phyloP scores from a whole-genome alignment of 2,888 invertebrate genomes.

The Pseudanteris insignis region DNA sequence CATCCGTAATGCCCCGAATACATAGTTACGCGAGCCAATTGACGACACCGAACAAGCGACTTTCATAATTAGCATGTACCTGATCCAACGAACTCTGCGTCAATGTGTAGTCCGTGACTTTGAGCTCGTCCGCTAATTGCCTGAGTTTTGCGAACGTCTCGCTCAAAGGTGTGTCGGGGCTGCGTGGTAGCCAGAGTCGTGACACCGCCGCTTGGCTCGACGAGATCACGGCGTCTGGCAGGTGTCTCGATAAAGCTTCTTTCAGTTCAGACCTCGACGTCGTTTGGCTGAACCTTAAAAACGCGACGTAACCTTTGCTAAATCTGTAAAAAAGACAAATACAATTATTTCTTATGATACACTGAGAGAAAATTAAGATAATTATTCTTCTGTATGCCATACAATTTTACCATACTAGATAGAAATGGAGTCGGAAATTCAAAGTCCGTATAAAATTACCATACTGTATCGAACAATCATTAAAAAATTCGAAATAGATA shows the following conservation, averaged over 20 bases:
- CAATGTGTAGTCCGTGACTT: conserved; percentile 70
- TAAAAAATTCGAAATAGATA: conserved; percentile 4
- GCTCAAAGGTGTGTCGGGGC: conserved; percentile 66
- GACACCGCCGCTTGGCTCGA: conserved; percentile 66
- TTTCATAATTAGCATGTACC: conserved; percentile 59
- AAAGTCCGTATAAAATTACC: no score
- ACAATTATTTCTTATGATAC: not conserved
- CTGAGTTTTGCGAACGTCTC: conserved; percentile 68
- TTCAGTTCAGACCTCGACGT: conserved; percentile 57
- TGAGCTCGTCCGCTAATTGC: conserved; percentile 67
- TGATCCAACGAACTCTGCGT: conserved; percentile 72
- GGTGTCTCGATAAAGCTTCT: conserved; percentile 56
- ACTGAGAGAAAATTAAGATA: no score
- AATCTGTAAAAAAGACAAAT: conserved; percentile 62
- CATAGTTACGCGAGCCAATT: conserved; percentile 16
- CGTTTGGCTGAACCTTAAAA: conserved; percentile 61
- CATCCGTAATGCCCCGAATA: conserved; percentile 18
- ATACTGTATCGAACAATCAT: not conserved
- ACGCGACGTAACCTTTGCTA: conserved; percentile 70
- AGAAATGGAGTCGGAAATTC: no score
- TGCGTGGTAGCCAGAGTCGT: conserved; percentile 68
- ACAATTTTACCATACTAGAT: no score
- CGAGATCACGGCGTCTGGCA: conserved; percentile 65
- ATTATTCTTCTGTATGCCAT: no score
- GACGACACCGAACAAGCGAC: conserved; percentile 16